Base-by-base conservation (phyloP, 2,888 invertebrate genomes). In the Fragum sueziense region DNA sequence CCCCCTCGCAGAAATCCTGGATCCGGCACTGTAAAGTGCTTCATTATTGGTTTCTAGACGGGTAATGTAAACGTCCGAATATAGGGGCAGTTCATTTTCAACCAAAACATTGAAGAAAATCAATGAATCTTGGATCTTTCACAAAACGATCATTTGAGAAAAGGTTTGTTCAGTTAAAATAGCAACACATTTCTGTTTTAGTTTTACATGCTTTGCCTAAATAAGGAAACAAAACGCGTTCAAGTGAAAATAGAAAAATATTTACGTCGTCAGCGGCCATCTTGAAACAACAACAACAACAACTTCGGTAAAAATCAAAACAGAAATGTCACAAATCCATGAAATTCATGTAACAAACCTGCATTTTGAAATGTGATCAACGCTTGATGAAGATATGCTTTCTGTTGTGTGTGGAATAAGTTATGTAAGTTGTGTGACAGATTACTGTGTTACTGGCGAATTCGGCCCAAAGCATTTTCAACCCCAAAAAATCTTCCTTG, bases 261-360 rank as follows among this genome's bases (percentile, higher is more conserved):
- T 52, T 61, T 80, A 80, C 80, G 72, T 80, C 80, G 69, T 80
- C 80, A 73, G 80, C 80, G 59, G 80, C 80, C 80, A 80, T 80
- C 33, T 80, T 74, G 14, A 27, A 7, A n/a, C 7, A 31, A 27
- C 61, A 67, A 59, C 57, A 20, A n/a, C 54, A 11, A 17, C 51
- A 41, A 68, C 47, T 68, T 11, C n/a, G 14, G 51, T 68, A 41
- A 11, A 6, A 41, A 29, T 33, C 61, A 14, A 29, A 61, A 33
- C 11, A 20, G 33, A 31, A 7, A 3, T 20, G 14, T 57, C 2
- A 25, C 25, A 25, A 2, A n/a, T n/a, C n/a, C n/a, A n/a, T n/a
- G n/a, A n/a, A n/a, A n/a, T n/a, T n/a, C n/a, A n/a, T n/a, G n/a
- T n/a, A n/a, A n/a, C n/a, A n/a, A n/a, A n/a, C n/a, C n/a, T n/a